Base-by-base conservation (phyloP, 1,140 invertebrate species). In the Cyrtorhinus lividipennis region DNA sequence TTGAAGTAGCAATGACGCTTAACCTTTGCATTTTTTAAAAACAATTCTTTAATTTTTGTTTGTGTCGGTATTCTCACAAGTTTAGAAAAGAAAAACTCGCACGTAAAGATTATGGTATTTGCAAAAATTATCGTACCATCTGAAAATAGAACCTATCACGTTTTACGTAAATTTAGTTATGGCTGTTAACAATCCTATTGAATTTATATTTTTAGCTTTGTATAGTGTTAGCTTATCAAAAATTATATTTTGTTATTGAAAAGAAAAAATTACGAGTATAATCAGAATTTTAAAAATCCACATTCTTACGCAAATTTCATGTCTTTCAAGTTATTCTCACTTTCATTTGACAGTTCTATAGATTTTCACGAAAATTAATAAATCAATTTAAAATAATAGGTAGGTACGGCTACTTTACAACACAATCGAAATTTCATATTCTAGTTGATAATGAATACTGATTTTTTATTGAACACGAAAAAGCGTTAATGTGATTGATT, bases 221-320 rank as follows among this genome's bases (percentile, higher is more conserved):
- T 53, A 53, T n/a, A n/a, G n/a, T n/a, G 48, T 53, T 53, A 53
- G 48, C 48, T 53, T 53, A 53, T 53, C 48, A 20, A 22, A 53
- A 53, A 53, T 53, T 53, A 53, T 53, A 53, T 53, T 53, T 53
- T 53, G 48, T 53, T 53, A 53, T 13, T 53, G 18, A 53, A 22
- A 53, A 15, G 18, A 53, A 22, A 53, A 15, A 53, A 15, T 8
- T 38, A 53, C 48, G 48, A 53, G 5, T 53, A 53, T 53, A 53
- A 20, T 8, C 20, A 53, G 48, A 15, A 15, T 5, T 53, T 53
- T 12, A 53, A 53, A 22, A 53, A 53, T 5, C 48, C 20, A 10
- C 20, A 53, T 53, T 53, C 48, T 53, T 20, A 53, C 48, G 20
- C 20, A 53, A 53, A 15, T 38, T 53, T 10, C 48, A 53, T 53